phyloP scores from a whole-genome alignment of 2,113 vertebrate genomes.

The Bujurquina vittata region DNA sequence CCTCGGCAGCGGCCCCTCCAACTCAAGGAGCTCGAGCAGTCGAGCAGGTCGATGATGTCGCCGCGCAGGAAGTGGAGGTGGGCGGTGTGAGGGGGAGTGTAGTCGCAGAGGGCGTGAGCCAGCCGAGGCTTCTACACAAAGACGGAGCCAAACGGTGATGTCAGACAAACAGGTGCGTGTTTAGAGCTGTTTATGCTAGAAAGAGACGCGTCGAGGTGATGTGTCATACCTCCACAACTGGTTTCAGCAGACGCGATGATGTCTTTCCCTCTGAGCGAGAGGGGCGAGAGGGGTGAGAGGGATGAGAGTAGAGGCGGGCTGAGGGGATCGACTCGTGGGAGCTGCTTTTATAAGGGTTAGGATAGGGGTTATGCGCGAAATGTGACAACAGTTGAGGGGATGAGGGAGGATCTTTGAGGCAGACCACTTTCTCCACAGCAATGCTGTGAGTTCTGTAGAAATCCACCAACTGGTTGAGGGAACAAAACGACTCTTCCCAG shows the following conservation, averaged over 20 bases:
- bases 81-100: conserved; percentile 73
- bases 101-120: conserved; percentile 88
- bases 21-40: conserved; percentile 80
- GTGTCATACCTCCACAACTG: conserved; percentile 50
- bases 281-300: conserved; percentile 27
- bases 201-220: neutral
- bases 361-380: conserved; percentile 62
- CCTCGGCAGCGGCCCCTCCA: conserved; percentile 86
- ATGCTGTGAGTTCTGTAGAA: conserved; percentile 89
- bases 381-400: conserved; percentile 32
- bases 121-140: conserved; percentile 72
- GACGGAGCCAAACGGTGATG: neutral
- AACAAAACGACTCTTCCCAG: conserved; percentile 91
- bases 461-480: conserved; percentile 90
- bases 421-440: conserved; percentile 82
- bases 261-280: conserved; percentile 34
- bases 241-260: conserved; percentile 21
- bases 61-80: conserved; percentile 86
- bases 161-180: conserved; percentile 9
- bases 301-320: conserved; percentile 10
- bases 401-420: conserved; percentile 77
- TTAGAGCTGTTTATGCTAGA: neutral
- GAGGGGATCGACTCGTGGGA: conserved; percentile 59
- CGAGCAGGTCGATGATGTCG: conserved; percentile 89
- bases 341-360: conserved; percentile 70